These are phyloP conservation scores for Plusia festucae DNA, from an alignment of 2,888 invertebrate genomes.

Conservation along the genomic window DNA sequence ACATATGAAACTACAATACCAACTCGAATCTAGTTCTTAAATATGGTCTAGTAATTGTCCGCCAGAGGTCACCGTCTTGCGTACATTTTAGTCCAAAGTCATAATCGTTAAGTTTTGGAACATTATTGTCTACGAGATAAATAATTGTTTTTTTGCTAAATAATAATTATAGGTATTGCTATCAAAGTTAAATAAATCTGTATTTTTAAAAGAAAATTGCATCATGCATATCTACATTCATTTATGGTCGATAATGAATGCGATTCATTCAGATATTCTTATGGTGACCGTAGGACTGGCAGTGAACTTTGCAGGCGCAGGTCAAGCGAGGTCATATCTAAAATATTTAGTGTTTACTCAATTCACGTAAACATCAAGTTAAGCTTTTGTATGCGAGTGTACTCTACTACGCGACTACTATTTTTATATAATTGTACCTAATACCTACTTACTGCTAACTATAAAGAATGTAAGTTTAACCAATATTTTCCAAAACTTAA, in stretches of 20 bases:
- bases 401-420: no score
- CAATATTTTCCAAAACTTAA: no score
- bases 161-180: no score
- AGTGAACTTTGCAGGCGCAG: conserved; percentile 39
- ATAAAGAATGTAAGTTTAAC: no score
- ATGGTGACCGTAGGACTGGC: conserved; percentile 31
- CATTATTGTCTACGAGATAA: no score
- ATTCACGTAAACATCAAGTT: neutral
- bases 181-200: no score
- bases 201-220: conserved; percentile 13
- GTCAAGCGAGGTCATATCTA: conserved; percentile 33
- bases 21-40: conserved; percentile 47
- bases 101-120: conserved; percentile 10
- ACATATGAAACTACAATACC: conserved; percentile 37
- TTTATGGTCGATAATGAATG: conserved; percentile 26
- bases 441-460: no score
- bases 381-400: no score
- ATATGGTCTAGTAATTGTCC: conserved; percentile 32
- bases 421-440: no score
- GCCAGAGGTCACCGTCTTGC: conserved; percentile 42
- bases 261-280: conserved; percentile 50
- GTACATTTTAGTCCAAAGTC: conserved; percentile 35
- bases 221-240: conserved; percentile 8
- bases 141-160: conserved; percentile 14
- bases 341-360: neutral